Percentiles rank a stretch among this genome's conserved stretches.
These are phyloP conservation scores for Whitmania pigra DNA, from an alignment of 1,140 invertebrate genomes.

Conservation along the genomic window DNA sequence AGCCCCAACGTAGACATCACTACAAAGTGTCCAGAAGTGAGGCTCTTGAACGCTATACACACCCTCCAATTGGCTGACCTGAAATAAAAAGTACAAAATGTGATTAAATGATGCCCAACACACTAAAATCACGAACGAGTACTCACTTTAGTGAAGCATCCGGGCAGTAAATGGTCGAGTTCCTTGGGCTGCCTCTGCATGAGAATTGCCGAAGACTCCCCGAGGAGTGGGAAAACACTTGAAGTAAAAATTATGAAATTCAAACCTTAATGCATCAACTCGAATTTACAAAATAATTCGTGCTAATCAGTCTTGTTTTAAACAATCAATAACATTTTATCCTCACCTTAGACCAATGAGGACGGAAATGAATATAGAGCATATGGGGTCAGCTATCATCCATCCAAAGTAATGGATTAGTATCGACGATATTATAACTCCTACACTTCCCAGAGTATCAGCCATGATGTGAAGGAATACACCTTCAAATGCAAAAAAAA, in stretches of 20 bases:
- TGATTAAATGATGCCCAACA: neutral
- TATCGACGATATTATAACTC: slow-evolving; percentile 52
- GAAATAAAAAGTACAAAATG: slow-evolving; percentile 3
- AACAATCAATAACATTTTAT: too few relatives aligned
- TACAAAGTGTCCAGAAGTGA: slow-evolving; percentile 92
- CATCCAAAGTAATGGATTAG: slow-evolving; percentile 51
- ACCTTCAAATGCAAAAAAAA: slow-evolving; percentile 37
- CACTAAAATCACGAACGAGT: neutral
- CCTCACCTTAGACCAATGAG: slow-evolving; percentile 44
- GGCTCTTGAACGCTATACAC: slow-evolving; percentile 58
- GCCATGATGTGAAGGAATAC: slow-evolving; percentile 54
- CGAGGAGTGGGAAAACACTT: slow-evolving; percentile 48
- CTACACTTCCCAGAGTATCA: slow-evolving; percentile 52
- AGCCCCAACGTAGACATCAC: slow-evolving; percentile 77
- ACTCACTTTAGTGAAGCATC: slow-evolving; percentile 68
- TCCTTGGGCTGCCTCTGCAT: slow-evolving; percentile 38
- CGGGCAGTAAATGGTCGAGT: slow-evolving; percentile 62
- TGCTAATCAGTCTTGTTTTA: too few relatives aligned
- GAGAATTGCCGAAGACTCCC: slow-evolving; percentile 45
- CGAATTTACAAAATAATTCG: too few relatives aligned
- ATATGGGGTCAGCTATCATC: slow-evolving; percentile 53
- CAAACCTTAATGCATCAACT: too few relatives aligned
- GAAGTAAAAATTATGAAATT: neutral
- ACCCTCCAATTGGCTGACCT: slow-evolving; percentile 63
- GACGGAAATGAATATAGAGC: slow-evolving; percentile 51